Base-by-base conservation (phyloP, 2,888 invertebrate genomes). In the Microplitis manilae region DNA sequence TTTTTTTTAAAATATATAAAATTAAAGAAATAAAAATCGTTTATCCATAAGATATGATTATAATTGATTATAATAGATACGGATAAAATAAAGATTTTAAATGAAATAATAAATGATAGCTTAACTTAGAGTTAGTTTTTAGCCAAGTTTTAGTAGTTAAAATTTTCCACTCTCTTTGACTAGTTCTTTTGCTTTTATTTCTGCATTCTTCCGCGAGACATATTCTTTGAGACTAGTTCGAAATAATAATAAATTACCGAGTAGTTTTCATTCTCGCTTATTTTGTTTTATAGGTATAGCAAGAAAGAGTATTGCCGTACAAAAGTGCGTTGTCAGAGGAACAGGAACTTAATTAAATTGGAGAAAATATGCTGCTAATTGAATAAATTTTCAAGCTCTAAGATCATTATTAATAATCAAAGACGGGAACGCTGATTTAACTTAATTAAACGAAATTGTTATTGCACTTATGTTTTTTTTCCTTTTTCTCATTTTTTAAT, bases 301-400 rank as follows among this genome's bases (percentile, higher is more conserved):
- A 15, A 38, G 60, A 71, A 15, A 7, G 38, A 8, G 60, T n/a
- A 30, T 13, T 9, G 13, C 6, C n/a, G 60, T 38, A 17, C 60
- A 60, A 39, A 20, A 9, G 67, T 41, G 38, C 39, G 50, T 39
- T 60, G 50, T 38, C 17, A 39, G 13, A 39, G 72, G 67, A 68
- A 61, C 61, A 39, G 72, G 67, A 68, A 61, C 61, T 77, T 77
- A 73, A 77, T 77, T 77, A 73, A 77, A 77, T 73, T 77, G 9
- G 59, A 68, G 73, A 77, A 77, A 73, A 67, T 77, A 73, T 73
- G 60, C 62, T 73, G 68, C 72, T 72, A 73, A 77, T 73, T 77
- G 68, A 68, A 61, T 50, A 71, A 77, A 68, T 68, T 71, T 30
- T 17, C 39, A 30, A 30, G n/a, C 38, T 39, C 17, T 30, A 30